Evolutionary conservation across 2,888 invertebrate species (phyloP).

Genomic region (Drosophila mercatorum): DNA sequence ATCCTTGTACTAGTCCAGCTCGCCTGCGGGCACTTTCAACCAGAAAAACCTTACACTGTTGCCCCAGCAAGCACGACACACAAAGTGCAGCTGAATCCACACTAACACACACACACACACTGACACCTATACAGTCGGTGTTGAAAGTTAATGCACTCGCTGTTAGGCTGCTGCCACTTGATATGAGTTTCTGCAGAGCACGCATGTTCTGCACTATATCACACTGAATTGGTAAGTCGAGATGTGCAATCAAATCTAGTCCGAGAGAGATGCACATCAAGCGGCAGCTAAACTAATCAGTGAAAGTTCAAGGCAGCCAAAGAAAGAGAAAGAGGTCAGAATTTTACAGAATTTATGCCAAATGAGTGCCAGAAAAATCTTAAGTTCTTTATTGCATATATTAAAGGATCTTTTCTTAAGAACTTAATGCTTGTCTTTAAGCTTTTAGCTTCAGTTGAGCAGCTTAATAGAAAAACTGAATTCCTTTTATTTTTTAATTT

Average conservation of each 20-base stretch:
- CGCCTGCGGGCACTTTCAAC: slow-evolving; percentile 32
- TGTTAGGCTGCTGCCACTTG: slow-evolving; percentile 21
- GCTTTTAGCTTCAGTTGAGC: no score
- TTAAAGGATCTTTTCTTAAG: no score
- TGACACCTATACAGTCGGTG: slow-evolving; percentile 7
- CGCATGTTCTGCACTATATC: slow-evolving; percentile 1
- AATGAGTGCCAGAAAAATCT: no score
- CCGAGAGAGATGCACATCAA: not conserved
- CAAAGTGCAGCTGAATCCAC: slow-evolving; percentile 38
- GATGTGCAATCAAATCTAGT: not conserved
- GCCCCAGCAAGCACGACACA: slow-evolving; percentile 7
- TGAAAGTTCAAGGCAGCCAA: not conserved
- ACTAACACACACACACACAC: not conserved
- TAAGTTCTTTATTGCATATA: no score
- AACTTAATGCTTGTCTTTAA: no score
- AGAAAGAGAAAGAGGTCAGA: not conserved
- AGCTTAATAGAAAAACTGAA: no score
- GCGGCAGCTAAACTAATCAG: not conserved
- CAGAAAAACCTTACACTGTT: slow-evolving; percentile 34
- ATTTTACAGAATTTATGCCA: no score
- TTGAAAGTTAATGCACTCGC: slow-evolving; percentile 21
- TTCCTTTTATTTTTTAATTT: no score
- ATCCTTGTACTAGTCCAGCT: slow-evolving; percentile 19
- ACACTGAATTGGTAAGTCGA: not conserved
- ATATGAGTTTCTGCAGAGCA: slow-evolving; percentile 7